phyloP scores from a whole-genome alignment of 2,113 vertebrate genomes.

The Onychorhynchus coronatus region DNA sequence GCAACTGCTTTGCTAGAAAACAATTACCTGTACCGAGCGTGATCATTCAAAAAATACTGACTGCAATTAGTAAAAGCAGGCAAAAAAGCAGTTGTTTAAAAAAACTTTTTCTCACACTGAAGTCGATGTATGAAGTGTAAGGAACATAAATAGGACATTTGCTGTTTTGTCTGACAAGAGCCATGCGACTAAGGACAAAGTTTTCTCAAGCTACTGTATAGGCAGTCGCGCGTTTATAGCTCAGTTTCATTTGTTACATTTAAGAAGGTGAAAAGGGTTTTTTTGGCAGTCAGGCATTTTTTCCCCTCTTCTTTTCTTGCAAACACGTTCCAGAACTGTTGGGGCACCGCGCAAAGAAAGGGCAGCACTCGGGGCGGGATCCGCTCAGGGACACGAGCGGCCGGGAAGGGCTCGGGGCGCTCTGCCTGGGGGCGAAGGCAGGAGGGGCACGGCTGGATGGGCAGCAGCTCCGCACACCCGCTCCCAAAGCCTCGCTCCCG shows the following conservation, averaged over 20 bases:
- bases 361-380: background rate
- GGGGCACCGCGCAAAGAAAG: background rate
- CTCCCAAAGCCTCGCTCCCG: background rate
- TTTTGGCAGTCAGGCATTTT: background rate
- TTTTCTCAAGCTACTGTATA: background rate
- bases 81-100: background rate
- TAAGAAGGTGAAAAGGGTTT: background rate
- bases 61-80: background rate
- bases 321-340: background rate
- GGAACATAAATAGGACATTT: background rate
- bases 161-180: background rate
- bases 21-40: background rate
- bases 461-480: accelerated
- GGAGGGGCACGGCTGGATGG: background rate
- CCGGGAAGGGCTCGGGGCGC: background rate
- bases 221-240: background rate
- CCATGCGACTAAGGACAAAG: background rate
- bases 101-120: background rate
- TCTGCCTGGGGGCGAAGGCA: background rate
- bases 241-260: background rate
- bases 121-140: accelerated
- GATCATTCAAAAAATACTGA: background rate
- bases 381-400: background rate
- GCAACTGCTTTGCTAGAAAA: background rate
- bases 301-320: accelerated